phyloP scores from a whole-genome alignment of 2,113 vertebrate genomes.

The Sinocyclocheilus rhinocerous region DNA sequence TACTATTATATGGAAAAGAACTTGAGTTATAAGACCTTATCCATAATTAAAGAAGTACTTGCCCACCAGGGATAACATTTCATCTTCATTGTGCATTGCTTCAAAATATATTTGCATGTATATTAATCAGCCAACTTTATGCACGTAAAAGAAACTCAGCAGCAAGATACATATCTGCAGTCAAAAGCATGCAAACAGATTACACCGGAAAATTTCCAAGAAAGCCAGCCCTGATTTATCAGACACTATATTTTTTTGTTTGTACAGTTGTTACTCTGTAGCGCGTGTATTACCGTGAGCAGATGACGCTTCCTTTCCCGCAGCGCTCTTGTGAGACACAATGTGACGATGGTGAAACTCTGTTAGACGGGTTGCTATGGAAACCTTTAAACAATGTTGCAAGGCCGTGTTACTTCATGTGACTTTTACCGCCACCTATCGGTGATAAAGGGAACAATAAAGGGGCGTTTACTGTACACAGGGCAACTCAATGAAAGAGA shows the following conservation, averaged over 20 bases:
- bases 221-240: neutral
- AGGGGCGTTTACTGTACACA: neutral
- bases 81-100: neutral
- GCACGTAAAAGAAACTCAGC: neutral
- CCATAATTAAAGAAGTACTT: neutral
- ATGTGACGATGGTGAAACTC: neutral
- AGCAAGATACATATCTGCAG: neutral
- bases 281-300: neutral
- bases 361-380: constrained; percentile 1
- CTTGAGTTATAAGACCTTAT: neutral
- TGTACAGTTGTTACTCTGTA: neutral
- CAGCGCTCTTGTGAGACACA: neutral
- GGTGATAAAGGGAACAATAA: neutral
- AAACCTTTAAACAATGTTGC: neutral
- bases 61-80: neutral
- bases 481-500: neutral
- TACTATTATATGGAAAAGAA: neutral
- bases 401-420: neutral
- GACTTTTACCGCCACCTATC: neutral
- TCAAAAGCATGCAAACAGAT: neutral
- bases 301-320: neutral
- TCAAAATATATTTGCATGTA: neutral
- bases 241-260: neutral
- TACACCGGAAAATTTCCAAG: neutral
- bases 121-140: neutral